Base-by-base conservation (phyloP, 2,113 vertebrate genomes). In the Clupea harengus region DNA sequence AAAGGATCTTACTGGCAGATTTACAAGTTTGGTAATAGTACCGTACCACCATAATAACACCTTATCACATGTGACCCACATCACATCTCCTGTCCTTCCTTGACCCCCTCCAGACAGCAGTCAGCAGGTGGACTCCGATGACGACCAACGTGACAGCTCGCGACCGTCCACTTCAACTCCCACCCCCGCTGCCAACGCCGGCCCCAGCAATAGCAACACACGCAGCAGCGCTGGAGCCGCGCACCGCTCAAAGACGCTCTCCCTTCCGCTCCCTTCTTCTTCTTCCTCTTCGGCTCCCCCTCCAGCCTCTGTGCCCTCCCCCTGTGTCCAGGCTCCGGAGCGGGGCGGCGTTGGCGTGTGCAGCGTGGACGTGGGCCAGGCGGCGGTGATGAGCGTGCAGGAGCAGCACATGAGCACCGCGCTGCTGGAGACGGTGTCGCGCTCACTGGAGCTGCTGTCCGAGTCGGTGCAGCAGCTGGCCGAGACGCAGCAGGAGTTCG, bases 401-500 rank as follows among this genome's bases (percentile, higher is more conserved):
- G 94, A 96, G 92, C 95, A 96, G 91, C 95, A 95, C 4, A 88
- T 93, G 86, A 92, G 93, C 85, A 95, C 95, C 88, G 87, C 93
- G 49, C 89, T 95, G 84, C 90, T 96, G 88, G 92, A 92, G 87
- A 94, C 95, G 0, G 93, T 95, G 28, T 95, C 95, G 0, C 95
- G 94, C 86, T 96, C 95, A 0, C 91, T 96, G 45, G 94, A 95
- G 93, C 92, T 95, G 8, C 93, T 96, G 87, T 92, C 95, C 0
- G 94, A 95, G 92, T 95, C 95, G 0, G 92, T 95, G 88, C 95
- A 95, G 92, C 94, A 95, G 92, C 90, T 95, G 67, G 94, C 94
- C 0, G 95, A 95, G 90, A 95, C 94, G 0, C 95, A 96, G 91
- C 94, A 95, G 91, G 94, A 95, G 89, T 96, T 96, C 84, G 93